A percentile compares a stretch with the other conserved stretches of the same genome.
Conservation (phyloP, 2,113 vertebrate genomes). For the Fregetta grallaria region DNA sequence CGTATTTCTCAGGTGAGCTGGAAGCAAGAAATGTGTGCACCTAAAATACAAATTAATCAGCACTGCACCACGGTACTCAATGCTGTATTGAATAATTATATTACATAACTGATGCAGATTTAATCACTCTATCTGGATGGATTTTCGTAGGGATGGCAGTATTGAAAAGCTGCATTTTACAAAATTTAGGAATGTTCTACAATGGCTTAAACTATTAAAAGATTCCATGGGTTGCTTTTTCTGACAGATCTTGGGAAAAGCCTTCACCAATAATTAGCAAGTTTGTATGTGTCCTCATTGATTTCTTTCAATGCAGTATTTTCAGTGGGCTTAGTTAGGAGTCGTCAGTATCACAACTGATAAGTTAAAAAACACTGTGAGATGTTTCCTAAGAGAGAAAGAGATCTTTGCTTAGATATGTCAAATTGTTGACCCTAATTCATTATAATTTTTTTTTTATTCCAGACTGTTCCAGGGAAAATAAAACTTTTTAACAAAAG, state of each 20-base stretch:
- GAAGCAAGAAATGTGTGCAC: constrained; percentile 51
- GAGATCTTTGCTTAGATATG: background rate
- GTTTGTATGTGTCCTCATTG: background rate
- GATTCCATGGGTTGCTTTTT: background rate
- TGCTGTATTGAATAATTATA: constrained; percentile 68
- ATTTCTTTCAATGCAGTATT: background rate
- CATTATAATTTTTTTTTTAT: background rate
- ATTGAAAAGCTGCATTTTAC: constrained; percentile 35
- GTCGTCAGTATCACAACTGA: background rate
- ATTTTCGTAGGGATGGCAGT: background rate
- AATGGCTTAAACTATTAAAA: background rate
- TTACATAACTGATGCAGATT: constrained; percentile 52
- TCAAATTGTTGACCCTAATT: background rate
- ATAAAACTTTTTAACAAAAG: background rate
- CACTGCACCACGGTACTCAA: background rate
- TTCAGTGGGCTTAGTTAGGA: background rate
- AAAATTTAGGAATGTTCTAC: background rate
- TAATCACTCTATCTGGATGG: constrained; percentile 64
- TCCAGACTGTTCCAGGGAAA: background rate
- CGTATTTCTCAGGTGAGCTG: constrained; percentile 50
- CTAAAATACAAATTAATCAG: constrained; percentile 70
- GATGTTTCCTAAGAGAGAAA: background rate
- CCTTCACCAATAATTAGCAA: background rate
- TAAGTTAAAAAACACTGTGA: background rate
- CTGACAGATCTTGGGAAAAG: background rate